A percentile compares a stretch with the other conserved stretches of the same genome.
phyloP scores from a whole-genome alignment of 2,797 vertebrate genomes.

The Vultur gryphus region DNA sequence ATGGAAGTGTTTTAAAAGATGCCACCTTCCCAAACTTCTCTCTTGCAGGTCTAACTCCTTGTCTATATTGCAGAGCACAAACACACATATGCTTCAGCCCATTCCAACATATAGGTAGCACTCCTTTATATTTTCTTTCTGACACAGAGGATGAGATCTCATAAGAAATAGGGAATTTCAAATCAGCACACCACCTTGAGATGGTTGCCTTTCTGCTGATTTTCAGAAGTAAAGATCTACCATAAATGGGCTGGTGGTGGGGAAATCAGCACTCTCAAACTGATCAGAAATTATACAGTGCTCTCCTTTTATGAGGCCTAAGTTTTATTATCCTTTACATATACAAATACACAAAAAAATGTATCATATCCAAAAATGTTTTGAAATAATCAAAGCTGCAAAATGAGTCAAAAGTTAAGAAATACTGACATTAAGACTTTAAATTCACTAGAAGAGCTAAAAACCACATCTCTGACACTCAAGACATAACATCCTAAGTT shows the following conservation, averaged over 20 bases:
- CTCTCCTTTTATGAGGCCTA: neutral
- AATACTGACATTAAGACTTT: neutral
- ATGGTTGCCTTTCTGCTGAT: neutral
- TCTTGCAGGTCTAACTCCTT: neutral
- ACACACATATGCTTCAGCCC: neutral
- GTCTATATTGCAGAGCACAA: neutral
- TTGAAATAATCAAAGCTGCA: neutral
- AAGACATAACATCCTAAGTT: neutral
- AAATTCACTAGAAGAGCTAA: neutral
- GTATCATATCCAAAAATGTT: neutral
- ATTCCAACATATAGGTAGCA: neutral
- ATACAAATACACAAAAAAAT: neutral
- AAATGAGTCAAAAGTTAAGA: neutral
- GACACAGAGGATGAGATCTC: neutral
- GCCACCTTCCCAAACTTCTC: neutral
- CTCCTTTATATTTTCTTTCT: neutral
- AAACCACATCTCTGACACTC: neutral
- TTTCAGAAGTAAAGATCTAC: neutral
- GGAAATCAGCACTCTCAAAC: neutral
- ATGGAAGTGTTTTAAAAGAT: neutral
- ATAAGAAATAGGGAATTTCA: neutral
- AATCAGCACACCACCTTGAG: neutral
- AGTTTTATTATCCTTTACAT: neutral
- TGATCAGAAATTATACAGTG: neutral
- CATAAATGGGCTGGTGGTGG: accelerated